Conservation (phyloP, 2,113 vertebrate genomes). For the Bettongia penicillata region DNA sequence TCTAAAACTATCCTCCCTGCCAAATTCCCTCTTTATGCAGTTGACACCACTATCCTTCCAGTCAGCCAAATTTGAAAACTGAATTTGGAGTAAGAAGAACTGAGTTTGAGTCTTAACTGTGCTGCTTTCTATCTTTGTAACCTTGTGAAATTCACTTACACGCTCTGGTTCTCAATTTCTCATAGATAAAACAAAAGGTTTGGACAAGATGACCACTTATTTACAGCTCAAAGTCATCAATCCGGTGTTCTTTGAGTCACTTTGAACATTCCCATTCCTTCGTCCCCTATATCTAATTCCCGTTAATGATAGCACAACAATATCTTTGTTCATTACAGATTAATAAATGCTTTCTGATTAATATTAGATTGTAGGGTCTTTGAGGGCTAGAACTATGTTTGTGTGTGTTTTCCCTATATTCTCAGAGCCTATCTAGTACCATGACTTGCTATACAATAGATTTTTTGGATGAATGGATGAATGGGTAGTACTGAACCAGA, state of each 20-base stretch:
- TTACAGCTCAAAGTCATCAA: not conserved
- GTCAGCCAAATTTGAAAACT: too few relatives aligned
- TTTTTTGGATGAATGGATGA: not conserved
- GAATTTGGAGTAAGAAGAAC: not conserved
- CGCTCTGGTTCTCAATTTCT: not conserved
- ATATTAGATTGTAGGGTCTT: conserved; percentile 4
- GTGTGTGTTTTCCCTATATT: not conserved
- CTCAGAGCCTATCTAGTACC: not conserved
- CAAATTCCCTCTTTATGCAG: not conserved
- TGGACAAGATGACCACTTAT: not conserved
- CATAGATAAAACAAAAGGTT: not conserved
- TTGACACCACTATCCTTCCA: too few relatives aligned
- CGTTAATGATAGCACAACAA: not conserved
- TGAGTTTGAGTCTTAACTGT: not conserved
- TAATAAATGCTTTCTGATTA: not conserved
- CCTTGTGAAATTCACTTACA: not conserved
- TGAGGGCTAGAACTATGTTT: conserved; percentile 1
- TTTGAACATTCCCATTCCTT: not conserved
- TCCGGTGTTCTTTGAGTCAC: not conserved
- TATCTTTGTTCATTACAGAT: not conserved
- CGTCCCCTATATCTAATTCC: not conserved
- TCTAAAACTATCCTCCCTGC: not conserved
- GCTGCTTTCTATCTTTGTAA: not conserved
- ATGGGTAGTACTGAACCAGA: not conserved
- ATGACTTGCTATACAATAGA: not conserved